Evolutionary conservation across 1,140 invertebrate species (phyloP), one percentile per base, ranked within the genome.

Genomic region (Drosophila nasuta): DNA sequence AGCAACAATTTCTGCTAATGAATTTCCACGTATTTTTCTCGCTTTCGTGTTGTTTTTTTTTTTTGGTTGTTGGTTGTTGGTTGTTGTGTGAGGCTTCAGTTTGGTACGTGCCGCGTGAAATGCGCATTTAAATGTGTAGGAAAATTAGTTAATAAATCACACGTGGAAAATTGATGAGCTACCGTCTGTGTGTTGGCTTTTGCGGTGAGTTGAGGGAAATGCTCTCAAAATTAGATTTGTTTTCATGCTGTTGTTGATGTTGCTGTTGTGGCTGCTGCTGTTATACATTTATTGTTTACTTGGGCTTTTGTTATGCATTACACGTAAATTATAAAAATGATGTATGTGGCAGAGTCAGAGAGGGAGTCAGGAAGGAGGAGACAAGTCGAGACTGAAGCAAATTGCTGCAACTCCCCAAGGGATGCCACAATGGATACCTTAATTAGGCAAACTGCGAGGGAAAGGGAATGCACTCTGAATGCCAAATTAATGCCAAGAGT

Each of bases 121-220:
- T 72, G 79, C 76, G 82, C 83, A 88, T 87, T 87, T 88, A 87
- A 87, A 87, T 89, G 81, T 79, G 81, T 79, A 73, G 78, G 75
- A 80, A 89, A 89, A 89, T 89, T 90, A 89, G 85, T 89, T 90
- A 85, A 89, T 89, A 89, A 89, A 89, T 89, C 85, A 89, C 85
- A 89, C 72, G 81, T 85, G 75, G 78, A 81, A 85, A 89, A 89
- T 89, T 89, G 85, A 89, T 89, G 85, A 89, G 85, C 80, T 89
- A 75, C 75, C 85, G 77, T 89, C 80, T 75, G 68, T 25, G 3
- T 25, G 52, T 43, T 35, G 56, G 58, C 59, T 59, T 63, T 77
- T 66, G 63, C 33, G 57, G 63, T 66, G 54, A 48, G 56, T 20
- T 45, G 13, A 15, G 69, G 33, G 51, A 65, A 72, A 57, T 75